Conservation (phyloP, 2,797 vertebrate species). For the Enteromius unitaeniatus region DNA sequence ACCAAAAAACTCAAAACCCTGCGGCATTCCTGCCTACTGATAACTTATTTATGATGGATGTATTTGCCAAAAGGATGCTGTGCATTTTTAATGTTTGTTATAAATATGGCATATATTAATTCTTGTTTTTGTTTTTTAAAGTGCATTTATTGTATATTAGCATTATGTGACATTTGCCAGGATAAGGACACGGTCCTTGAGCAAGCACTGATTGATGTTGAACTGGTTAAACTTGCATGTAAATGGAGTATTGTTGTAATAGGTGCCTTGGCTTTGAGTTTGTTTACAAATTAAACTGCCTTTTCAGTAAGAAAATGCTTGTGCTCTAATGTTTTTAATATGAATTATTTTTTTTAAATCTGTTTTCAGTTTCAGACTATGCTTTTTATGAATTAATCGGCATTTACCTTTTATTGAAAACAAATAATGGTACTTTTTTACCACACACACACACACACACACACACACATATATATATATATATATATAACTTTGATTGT, state of each 20-base stretch:
- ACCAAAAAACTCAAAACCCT: conserved; percentile 23
- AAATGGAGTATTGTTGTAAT: neutral
- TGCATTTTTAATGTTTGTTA: conserved; percentile 50
- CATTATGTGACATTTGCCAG: conserved; percentile 42
- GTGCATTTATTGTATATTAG: conserved; percentile 31
- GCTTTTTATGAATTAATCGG: neutral
- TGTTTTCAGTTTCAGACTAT: no score
- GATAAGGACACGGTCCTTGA: conserved; percentile 24
- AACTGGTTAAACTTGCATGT: conserved; percentile 21
- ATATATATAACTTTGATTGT: no score
- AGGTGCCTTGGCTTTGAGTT: conserved; percentile 25
- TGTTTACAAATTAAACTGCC: conserved; percentile 38
- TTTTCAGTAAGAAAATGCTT: conserved; percentile 9
- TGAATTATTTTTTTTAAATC: neutral
- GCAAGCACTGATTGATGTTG: conserved; percentile 42
- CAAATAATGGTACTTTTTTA: no score
- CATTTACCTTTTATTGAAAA: no score
- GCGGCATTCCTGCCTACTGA: conserved; percentile 37
- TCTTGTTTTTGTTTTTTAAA: neutral
- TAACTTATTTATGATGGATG: conserved; percentile 42
- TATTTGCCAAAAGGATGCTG: conserved; percentile 47
- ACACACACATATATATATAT: no score
- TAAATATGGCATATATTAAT: neutral
- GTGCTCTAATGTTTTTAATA: neutral
- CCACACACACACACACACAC: no score